Evolutionary conservation across 2,888 invertebrate species (phyloP).

Genomic region (Drosophila anomelani): DNA sequence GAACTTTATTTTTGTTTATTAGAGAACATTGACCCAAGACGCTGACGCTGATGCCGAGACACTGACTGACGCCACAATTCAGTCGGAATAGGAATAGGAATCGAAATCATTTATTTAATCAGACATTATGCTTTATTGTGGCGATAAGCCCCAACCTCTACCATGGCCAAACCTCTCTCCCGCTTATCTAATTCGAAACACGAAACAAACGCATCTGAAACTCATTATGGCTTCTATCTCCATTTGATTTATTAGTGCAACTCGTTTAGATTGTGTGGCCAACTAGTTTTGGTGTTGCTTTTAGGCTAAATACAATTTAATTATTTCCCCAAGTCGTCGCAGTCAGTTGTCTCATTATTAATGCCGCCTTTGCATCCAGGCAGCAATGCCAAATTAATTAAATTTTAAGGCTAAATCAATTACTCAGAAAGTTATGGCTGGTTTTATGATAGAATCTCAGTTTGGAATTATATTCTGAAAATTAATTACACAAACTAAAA

Average conservation of each 20-base stretch:
- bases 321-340: slow-evolving; percentile 30
- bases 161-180: not conserved
- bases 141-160: slow-evolving; percentile 26
- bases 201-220: slow-evolving; percentile 34
- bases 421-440: slow-evolving; percentile 33
- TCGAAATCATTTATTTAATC: slow-evolving; percentile 72
- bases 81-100: slow-evolving; percentile 13
- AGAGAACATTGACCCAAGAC: slow-evolving; percentile 74
- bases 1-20: slow-evolving; percentile 68
- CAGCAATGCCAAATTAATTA: slow-evolving; percentile 41
- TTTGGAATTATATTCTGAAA: slow-evolving; percentile 18
- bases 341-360: slow-evolving; percentile 27
- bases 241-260: slow-evolving; percentile 37
- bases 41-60: not conserved
- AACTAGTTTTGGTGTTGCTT: slow-evolving; percentile 29
- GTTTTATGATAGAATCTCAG: slow-evolving; percentile 4
- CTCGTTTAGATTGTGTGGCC: slow-evolving; percentile 24
- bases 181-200: slow-evolving; percentile 12
- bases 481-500: slow-evolving; percentile 1
- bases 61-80: slow-evolving; percentile 30
- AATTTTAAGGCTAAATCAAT: slow-evolving; percentile 40
- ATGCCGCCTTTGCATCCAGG: slow-evolving; percentile 26
- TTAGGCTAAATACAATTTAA: slow-evolving; percentile 46
- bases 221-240: slow-evolving; percentile 33
- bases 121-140: slow-evolving; percentile 60